A percentile compares a stretch with the other conserved stretches of the same genome.
Conservation (phyloP, 1,140 invertebrate species). For the Diuraphis noxia region DNA sequence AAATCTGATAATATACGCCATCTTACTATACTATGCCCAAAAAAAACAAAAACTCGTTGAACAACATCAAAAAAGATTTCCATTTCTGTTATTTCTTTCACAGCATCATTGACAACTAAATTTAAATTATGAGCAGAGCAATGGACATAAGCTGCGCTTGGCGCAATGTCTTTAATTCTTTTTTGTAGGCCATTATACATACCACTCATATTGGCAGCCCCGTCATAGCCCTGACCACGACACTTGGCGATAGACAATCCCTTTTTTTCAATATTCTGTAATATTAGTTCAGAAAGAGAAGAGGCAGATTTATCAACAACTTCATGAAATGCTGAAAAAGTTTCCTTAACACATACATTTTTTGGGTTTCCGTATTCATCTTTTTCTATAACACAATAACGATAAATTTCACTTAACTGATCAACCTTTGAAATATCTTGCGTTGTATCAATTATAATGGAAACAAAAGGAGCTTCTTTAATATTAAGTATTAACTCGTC, state of each 20-base stretch:
- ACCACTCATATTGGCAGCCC: background rate
- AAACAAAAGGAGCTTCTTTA: background rate
- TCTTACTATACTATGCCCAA: background rate
- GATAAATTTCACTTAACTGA: background rate
- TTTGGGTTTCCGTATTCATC: background rate
- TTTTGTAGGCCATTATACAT: background rate
- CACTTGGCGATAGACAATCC: background rate
- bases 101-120: background rate
- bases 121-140: background rate
- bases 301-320: background rate
- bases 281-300: background rate
- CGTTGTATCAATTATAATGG: background rate
- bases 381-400: constrained; percentile 12
- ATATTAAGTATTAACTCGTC: too few species aligned
- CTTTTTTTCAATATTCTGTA: background rate
- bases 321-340: background rate
- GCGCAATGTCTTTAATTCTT: background rate
- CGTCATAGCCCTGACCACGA: background rate
- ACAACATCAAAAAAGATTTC: background rate
- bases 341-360: background rate
- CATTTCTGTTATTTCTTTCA: background rate
- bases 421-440: background rate
- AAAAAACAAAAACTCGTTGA: background rate
- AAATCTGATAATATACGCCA: background rate
- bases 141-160: background rate